These are phyloP conservation scores for Chiloscyllium plagiosum DNA, from an alignment of 2,113 vertebrate species.

Conservation along the genomic window DNA sequence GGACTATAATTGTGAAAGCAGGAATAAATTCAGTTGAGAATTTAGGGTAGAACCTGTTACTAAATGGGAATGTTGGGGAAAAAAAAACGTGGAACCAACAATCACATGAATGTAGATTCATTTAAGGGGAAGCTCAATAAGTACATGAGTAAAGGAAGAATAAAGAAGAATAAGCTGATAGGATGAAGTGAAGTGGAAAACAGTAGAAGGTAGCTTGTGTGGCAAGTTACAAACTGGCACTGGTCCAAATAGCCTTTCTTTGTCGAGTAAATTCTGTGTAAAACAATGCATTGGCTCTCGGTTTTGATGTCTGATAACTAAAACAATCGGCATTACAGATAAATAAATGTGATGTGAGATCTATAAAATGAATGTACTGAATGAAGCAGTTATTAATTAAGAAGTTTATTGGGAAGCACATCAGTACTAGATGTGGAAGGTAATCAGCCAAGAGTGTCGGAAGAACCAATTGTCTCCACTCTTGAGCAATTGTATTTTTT, in stretches of 20 bases:
- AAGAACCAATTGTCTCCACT: neutral
- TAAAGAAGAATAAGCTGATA: neutral
- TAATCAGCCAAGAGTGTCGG: neutral
- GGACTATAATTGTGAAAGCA: neutral
- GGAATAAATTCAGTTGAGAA: neutral
- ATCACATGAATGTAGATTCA: neutral
- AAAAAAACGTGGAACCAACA: too few species aligned
- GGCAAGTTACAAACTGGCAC: neutral
- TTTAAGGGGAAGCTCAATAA: slow-evolving; percentile 9
- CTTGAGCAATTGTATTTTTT: neutral
- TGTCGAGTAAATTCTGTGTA: neutral
- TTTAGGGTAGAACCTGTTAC: neutral
- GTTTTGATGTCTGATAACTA: neutral
- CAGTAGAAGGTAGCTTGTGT: neutral
- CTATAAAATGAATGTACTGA: slow-evolving; percentile 21
- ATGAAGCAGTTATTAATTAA: neutral
- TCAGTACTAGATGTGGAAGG: neutral
- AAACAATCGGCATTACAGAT: neutral
- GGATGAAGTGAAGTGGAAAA: neutral
- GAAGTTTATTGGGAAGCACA: neutral
- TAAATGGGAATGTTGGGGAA: too few species aligned
- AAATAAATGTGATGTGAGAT: slow-evolving; percentile 14
- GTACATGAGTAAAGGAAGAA: neutral
- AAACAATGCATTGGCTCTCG: neutral
- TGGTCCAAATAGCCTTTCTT: neutral